Evolutionary conservation across 2,797 vertebrate genomes (phyloP), one percentile per base, ranked within the genome.

Genomic region (Selene dorsalis): DNA sequence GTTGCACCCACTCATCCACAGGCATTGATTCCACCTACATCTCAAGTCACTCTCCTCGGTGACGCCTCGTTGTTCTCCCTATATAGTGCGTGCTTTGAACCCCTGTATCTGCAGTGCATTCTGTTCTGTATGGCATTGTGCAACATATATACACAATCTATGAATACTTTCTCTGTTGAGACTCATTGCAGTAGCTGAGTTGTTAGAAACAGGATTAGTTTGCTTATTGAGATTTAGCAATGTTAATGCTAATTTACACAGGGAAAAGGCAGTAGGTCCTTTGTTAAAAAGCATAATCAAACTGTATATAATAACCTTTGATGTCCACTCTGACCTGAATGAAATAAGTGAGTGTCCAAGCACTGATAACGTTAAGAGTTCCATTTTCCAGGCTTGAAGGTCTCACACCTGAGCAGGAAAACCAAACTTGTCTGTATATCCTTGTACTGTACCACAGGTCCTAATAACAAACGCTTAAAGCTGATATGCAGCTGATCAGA

Each of bases 391-490:
- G 78, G 77, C 67, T 86, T 63, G 53, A 80, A 78, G 80, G 80
- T 82, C 69, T 53, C 67, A 73, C 16, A 47, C 80, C 77, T 73
- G 71, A 85, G 77, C 71, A 79, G 75, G 82, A 80, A 85, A 86
- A 75, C 68, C 79, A 84, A 82, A 69, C 63, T 28, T 75, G 61
- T 87, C 82, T 86, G 75, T 88, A 83, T 91, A 90, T 91, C 87
- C 60, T 88, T 77, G 90, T 93, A 93, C 92, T 93, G 90, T 94
- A 91, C 84, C 79, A 48, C 73, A 88, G 80, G 85, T 84, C 85
- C 88, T 87, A 28, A 86, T 6, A 85, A 86, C 85, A 86, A 81
- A 88, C 59, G 69, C 77, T 90, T 69, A 64, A 76, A 74, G 83
- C 84, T 90, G 84, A 86, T 79, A 77, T 87, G 83, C 90, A 92